Conservation (phyloP, 2,888 invertebrate species). For the Brenthis hecate region DNA sequence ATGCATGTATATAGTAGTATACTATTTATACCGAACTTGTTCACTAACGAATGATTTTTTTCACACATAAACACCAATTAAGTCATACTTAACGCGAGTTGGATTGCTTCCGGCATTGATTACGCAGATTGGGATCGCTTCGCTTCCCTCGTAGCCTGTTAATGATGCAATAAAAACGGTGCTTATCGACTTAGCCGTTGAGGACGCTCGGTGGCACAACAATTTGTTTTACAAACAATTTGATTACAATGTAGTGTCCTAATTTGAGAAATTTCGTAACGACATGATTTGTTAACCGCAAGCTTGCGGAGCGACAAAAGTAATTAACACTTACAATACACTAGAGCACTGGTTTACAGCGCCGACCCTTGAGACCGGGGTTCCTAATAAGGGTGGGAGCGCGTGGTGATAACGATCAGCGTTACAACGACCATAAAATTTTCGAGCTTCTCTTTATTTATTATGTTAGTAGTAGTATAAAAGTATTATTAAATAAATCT, state of each 20-base stretch:
- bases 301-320: conserved; percentile 74
- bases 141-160: conserved; percentile 70
- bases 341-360: conserved; percentile 69
- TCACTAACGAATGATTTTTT: conserved; percentile 10
- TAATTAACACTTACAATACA: conserved; percentile 79
- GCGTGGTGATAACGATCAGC: conserved; percentile 61
- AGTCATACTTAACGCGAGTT: conserved; percentile 56
- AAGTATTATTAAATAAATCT: no score
- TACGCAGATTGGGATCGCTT: conserved; percentile 76
- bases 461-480: conserved; percentile 15
- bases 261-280: conserved; percentile 66
- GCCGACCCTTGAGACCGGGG: conserved; percentile 62
- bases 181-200: conserved; percentile 77
- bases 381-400: conserved; percentile 60
- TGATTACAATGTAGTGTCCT: conserved; percentile 67
- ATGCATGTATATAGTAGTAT: no score
- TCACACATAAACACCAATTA: conserved; percentile 59
- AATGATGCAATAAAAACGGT: conserved; percentile 80
- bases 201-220: conserved; percentile 73
- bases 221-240: conserved; percentile 77
- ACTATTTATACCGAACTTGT: neutral
- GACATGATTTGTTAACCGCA: conserved; percentile 73
- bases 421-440: conserved; percentile 56
- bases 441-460: conserved; percentile 29
- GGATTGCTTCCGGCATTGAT: conserved; percentile 67